phyloP scores from a whole-genome alignment of 2,888 invertebrate species.

The Agriopis leucophaearia region DNA sequence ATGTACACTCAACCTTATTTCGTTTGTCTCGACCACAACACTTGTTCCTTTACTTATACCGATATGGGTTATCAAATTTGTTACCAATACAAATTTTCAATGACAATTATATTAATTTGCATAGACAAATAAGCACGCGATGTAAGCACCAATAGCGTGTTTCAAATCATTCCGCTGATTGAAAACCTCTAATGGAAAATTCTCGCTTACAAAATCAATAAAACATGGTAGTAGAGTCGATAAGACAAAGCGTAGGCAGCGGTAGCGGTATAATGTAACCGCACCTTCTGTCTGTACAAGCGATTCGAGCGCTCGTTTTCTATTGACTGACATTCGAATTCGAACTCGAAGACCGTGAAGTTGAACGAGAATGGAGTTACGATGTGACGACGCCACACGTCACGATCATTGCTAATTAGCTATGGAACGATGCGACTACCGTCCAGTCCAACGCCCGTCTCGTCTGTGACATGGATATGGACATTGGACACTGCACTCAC shows the following conservation, averaged over 20 bases:
- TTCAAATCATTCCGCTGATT: conserved; percentile 59
- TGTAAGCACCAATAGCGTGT: conserved; percentile 64
- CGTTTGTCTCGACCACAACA: conserved; percentile 14
- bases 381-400: conserved; percentile 47
- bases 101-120: conserved; percentile 39
- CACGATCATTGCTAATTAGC: conserved; percentile 32
- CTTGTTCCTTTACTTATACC: conserved; percentile 6
- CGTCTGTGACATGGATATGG: not conserved
- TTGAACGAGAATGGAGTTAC: conserved; percentile 52
- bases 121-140: conserved; percentile 45
- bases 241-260: conserved; percentile 68
- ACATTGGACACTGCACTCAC: too few species aligned
- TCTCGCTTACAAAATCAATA: conserved; percentile 68
- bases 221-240: conserved; percentile 60
- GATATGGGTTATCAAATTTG: conserved; percentile 25
- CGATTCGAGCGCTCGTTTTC: conserved; percentile 63
- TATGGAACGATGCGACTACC: conserved; percentile 7
- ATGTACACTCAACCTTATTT: conserved; percentile 17
- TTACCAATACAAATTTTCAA: conserved; percentile 19
- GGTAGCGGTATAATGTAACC: conserved; percentile 59
- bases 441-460: conserved; percentile 2
- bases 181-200: conserved; percentile 59
- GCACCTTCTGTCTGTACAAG: conserved; percentile 59
- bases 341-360: conserved; percentile 55
- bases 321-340: conserved; percentile 65